Evolutionary conservation across 2,888 invertebrate species (phyloP), one percentile per base, ranked within the genome.

Genomic region (Aphrophora alni): DNA sequence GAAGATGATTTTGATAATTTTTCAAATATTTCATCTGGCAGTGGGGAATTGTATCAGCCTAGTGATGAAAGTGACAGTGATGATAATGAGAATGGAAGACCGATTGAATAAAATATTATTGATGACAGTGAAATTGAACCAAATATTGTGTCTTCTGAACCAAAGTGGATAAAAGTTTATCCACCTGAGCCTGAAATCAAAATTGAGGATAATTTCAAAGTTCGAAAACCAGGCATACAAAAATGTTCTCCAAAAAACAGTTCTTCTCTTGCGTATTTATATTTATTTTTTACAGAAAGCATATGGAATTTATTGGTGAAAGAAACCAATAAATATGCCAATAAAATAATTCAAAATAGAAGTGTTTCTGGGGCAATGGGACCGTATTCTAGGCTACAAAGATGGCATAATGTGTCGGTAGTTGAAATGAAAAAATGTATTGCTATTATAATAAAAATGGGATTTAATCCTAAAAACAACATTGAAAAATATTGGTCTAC

Each of bases 211-310:
- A 73, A 78, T 26, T 78, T 78, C 38, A 10, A 72, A 72, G 72
- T 38, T 17, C 5, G 44, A 51, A 21, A 79, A 21, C 17, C 74
- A 28, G 79, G 79, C 4, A 28, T 68, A 14, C 44, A 27, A 28
- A 80, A 80, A 44, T 76, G 38, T 33, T 71, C 72, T 2, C 75
- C 80, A 12, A 21, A 70, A 28, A 80, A 80, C 21, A 76, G 72
- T 26, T n/a, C 28, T 69, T 70, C 76, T 17, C 27, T 75, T 14
- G 24, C 14, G 21, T 75, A 80, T 27, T 80, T 80, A 38, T 80
- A 8, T 68, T 38, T 80, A 10, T 75, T 75, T 70, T 80, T 75
- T 44, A 75, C 80, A 17, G 21, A 78, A 14, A 14, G 28, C n/a
- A 59, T 78, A 7, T 78, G 78, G 78, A 33, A 38, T 24, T 27